These are phyloP conservation scores for Megatriorchis doriae DNA, from an alignment of 2,113 vertebrate genomes.

Conservation along the genomic window DNA sequence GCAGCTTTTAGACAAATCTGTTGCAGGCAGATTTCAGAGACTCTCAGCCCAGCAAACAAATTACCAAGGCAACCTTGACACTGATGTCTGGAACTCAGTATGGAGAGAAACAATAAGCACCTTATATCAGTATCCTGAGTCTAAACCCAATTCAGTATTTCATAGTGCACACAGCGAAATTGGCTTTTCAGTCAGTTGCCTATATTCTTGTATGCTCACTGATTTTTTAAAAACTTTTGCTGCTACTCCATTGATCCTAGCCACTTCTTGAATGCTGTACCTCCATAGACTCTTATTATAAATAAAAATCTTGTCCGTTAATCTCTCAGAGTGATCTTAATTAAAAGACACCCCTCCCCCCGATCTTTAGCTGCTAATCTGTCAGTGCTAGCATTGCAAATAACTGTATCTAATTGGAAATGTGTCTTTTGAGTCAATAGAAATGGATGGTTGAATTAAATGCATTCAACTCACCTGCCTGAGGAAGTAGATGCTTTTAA, in stretches of 20 bases:
- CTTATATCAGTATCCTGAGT: background rate
- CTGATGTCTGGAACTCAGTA: background rate
- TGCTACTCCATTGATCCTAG: background rate
- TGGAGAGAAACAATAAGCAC: background rate
- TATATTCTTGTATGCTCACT: background rate
- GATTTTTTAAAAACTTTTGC: background rate
- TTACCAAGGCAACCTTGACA: constrained; percentile 20
- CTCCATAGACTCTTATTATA: background rate
- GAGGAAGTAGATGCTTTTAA: background rate
- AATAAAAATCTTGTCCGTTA: background rate
- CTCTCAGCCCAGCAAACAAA: background rate
- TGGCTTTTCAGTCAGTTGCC: background rate
- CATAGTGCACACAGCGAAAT: background rate
- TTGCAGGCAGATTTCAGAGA: background rate
- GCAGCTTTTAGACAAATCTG: background rate
- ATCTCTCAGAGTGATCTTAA: background rate
- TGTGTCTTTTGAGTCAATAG: background rate
- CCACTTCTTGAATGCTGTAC: background rate
- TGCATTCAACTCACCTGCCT: background rate
- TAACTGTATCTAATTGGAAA: background rate
- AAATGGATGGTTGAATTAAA: background rate
- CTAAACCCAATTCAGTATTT: background rate
- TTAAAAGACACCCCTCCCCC: background rate
- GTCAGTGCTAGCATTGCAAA: background rate
- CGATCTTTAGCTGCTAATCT: background rate